Percentiles rank a stretch among this genome's conserved stretches.
phyloP scores from a whole-genome alignment of 2,888 invertebrate species.

The Trichogramma evanescens region DNA sequence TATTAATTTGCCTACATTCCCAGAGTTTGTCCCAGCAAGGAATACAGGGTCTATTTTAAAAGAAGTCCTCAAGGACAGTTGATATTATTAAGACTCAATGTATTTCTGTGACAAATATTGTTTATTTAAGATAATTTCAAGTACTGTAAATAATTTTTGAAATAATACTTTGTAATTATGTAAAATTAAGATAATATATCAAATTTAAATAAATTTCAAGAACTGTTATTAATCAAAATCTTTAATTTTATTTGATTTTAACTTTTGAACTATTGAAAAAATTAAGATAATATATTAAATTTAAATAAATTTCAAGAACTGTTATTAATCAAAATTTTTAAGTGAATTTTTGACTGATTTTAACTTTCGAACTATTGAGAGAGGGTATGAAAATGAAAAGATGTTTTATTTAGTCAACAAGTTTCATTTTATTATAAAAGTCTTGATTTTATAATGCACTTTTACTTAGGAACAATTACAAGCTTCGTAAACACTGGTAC shows the following conservation, averaged over 20 bases:
- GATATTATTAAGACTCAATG: slow-evolving; percentile 34
- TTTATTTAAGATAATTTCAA: slow-evolving; percentile 4
- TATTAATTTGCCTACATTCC: slow-evolving; percentile 53
- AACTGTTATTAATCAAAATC: not conserved
- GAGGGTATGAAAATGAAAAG: slow-evolving; percentile 4
- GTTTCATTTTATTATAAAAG: not conserved
- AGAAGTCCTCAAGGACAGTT: slow-evolving; percentile 57
- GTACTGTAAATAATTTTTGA: slow-evolving; percentile 5
- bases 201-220: not conserved
- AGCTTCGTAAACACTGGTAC: not conserved
- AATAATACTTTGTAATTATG: not conserved
- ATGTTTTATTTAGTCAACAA: slow-evolving; percentile 4
- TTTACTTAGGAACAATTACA: too few species aligned
- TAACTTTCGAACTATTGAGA: slow-evolving; percentile 1
- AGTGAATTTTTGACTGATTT: not conserved
- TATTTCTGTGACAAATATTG: not conserved
- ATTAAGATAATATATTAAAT: not conserved
- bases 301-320: not conserved
- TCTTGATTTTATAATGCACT: not conserved
- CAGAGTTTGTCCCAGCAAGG: slow-evolving; percentile 53
- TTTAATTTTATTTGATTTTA: slow-evolving; percentile 4
- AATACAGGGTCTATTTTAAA: slow-evolving; percentile 58
- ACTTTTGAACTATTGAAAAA: slow-evolving; percentile 17
- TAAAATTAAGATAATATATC: not conserved
- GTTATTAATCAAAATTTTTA: not conserved